Conservation (phyloP, 2,113 vertebrate genomes). For the Oriolus oriolus region DNA sequence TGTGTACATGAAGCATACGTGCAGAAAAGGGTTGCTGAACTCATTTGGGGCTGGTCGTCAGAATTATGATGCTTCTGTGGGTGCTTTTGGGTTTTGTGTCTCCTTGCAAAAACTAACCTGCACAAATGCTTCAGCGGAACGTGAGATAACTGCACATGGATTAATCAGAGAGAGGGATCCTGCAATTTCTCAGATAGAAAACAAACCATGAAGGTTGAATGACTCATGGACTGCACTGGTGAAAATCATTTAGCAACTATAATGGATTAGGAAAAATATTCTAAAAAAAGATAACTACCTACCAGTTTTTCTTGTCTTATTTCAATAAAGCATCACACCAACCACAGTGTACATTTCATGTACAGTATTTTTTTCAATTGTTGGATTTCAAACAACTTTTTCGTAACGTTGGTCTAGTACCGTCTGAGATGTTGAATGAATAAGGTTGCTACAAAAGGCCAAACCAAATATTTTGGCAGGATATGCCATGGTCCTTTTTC, state of each 20-base stretch:
- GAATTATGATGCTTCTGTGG: neutral
- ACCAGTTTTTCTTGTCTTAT: neutral
- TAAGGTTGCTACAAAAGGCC: neutral
- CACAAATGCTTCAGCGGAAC: neutral
- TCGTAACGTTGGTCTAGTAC: neutral
- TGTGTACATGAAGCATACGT: rapidly evolving
- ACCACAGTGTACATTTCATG: neutral
- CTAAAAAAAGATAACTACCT: neutral
- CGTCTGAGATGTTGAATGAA: neutral
- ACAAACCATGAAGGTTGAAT: neutral
- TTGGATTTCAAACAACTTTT: neutral
- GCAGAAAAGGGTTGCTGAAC: neutral
- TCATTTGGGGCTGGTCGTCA: neutral
- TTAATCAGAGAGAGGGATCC: neutral
- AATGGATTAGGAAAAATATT: neutral
- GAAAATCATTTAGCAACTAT: neutral
- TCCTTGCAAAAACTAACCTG: neutral
- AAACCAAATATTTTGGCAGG: neutral
- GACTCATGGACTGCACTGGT: neutral
- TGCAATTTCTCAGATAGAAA: neutral
- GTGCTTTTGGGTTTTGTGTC: neutral
- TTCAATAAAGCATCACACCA: neutral
- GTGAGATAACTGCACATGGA: neutral
- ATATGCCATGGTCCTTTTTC: neutral
- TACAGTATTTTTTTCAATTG: neutral